Percentiles rank a stretch among this genome's conserved stretches.
Conservation (phyloP, 2,888 invertebrate genomes). For the Rotaria socialis region DNA sequence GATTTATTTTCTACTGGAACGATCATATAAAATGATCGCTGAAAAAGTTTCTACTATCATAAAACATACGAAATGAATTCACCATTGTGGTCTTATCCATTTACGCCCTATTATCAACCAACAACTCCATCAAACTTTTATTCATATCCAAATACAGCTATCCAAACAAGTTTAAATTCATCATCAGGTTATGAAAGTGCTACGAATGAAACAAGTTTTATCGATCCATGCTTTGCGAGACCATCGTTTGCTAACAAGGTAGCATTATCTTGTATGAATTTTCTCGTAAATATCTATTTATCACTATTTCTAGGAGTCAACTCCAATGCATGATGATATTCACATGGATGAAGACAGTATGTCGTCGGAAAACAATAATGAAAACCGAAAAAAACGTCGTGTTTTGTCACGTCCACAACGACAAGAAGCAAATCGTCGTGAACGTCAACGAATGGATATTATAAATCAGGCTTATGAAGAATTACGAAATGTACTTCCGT, state of each 20-base stretch:
- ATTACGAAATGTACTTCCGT: not conserved
- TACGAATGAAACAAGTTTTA: not conserved
- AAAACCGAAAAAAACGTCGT: not conserved
- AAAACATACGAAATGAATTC: not conserved
- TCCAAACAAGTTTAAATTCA: not conserved
- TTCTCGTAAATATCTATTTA: no score
- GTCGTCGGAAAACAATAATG: not conserved
- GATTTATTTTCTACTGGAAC: not conserved
- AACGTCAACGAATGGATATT: constrained; percentile 16
- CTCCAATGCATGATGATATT: not conserved
- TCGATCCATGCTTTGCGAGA: not conserved
- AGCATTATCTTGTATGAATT: no score
- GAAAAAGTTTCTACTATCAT: no score
- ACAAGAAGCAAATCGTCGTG: constrained; percentile 25
- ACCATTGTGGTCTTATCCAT: not conserved
- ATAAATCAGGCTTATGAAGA: not conserved
- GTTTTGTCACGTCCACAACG: not conserved
- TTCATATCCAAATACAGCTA: not conserved
- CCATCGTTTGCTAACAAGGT: not conserved
- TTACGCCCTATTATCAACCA: not conserved
- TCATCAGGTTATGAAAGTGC: constrained; percentile 11
- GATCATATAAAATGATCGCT: not conserved
- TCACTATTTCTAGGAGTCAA: not conserved
- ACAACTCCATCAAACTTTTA: not conserved
- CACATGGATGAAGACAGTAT: no score